Evolutionary conservation across 2,888 invertebrate species (phyloP).

Genomic region (Melipona beecheii): DNA sequence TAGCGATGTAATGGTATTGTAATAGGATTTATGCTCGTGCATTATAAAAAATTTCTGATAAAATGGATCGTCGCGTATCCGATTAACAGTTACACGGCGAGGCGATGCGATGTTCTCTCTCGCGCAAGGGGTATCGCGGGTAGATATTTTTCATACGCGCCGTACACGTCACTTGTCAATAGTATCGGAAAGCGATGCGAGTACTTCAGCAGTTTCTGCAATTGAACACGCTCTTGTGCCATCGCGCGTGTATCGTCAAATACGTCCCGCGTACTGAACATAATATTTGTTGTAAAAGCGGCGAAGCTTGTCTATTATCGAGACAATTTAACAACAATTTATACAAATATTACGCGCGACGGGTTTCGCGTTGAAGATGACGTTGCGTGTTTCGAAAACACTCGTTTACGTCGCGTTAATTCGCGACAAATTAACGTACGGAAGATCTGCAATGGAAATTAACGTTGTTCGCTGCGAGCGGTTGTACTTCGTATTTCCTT

Average conservation of each 20-base stretch:
- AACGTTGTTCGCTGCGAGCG: not conserved
- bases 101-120: conserved; percentile 14
- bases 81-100: conserved; percentile 9
- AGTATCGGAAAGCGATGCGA: conserved; percentile 67
- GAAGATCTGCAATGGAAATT: not conserved
- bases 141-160: conserved; percentile 49
- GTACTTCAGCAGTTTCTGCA: conserved; percentile 59
- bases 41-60: not conserved
- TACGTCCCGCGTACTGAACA: conserved; percentile 30
- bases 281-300: conserved; percentile 39
- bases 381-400: not conserved
- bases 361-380: not conserved
- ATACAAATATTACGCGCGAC: not conserved
- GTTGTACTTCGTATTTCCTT: conserved; percentile 1
- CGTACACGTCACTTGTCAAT: conserved; percentile 56
- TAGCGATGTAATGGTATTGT: not conserved
- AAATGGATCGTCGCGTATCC: conserved; percentile 1
- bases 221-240: conserved; percentile 49
- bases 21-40: not conserved
- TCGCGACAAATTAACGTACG: not conserved
- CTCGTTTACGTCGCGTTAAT: not conserved
- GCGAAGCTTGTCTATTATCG: conserved; percentile 8
- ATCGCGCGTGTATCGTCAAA: conserved; percentile 22
- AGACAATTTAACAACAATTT: conserved; percentile 33
- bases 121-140: not conserved